These are phyloP conservation scores for Gymnobelideus leadbeateri DNA, from an alignment of 2,113 vertebrate species.

Conservation along the genomic window DNA sequence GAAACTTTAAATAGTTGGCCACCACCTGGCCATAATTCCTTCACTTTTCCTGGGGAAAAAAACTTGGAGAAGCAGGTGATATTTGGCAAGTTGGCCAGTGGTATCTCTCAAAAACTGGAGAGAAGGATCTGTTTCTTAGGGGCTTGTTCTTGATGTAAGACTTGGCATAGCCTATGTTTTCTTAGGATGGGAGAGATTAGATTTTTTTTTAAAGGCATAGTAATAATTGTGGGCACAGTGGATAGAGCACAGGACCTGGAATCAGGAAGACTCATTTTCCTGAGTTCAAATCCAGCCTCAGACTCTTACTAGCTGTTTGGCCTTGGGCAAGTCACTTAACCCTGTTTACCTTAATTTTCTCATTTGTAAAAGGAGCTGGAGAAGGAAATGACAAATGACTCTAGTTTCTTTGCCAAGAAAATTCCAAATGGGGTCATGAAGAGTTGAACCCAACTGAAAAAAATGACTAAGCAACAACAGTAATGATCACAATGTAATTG, in stretches of 20 bases:
- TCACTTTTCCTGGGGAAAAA: background rate
- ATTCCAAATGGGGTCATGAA: background rate
- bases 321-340: background rate
- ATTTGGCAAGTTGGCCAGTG: background rate
- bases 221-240: background rate
- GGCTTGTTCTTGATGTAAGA: background rate
- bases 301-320: background rate
- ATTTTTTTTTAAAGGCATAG: background rate
- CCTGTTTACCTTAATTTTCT: background rate
- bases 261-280: background rate
- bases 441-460: background rate
- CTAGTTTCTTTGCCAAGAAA: background rate
- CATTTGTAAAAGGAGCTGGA: background rate
- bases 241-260: background rate
- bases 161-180: background rate
- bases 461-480: background rate
- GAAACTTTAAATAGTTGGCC: constrained; percentile 15
- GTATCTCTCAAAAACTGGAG: background rate
- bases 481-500: background rate
- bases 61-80: background rate
- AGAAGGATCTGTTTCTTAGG: background rate
- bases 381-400: background rate
- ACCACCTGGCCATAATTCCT: background rate
- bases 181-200: background rate
- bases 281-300: background rate